A percentile compares a stretch with the other conserved stretches of the same genome.
Conservation (phyloP, 2,113 vertebrate genomes). For the Nanorana parkeri region DNA sequence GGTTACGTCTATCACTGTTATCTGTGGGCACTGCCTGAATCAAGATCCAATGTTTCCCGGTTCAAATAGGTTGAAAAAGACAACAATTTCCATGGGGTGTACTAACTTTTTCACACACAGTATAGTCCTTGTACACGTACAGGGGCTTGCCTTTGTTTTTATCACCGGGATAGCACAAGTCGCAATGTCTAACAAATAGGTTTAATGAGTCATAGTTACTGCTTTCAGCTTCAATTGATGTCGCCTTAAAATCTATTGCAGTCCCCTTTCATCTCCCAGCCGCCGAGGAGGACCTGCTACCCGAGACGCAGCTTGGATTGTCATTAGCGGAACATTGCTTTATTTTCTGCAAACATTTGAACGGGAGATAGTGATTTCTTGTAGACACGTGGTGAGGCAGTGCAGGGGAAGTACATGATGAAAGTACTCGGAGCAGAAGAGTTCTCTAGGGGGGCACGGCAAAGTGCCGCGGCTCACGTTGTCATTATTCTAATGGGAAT, state of each 20-base stretch:
- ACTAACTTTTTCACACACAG: too few relatives aligned
- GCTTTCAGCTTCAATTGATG: not conserved
- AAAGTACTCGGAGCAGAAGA: not conserved
- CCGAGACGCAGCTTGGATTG: not conserved
- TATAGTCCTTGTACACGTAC: too few relatives aligned
- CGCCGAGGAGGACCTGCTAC: not conserved
- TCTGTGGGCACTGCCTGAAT: too few relatives aligned
- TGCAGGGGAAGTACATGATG: not conserved
- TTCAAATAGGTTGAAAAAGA: too few relatives aligned
- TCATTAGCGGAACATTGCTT: not conserved
- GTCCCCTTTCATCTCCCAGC: not conserved
- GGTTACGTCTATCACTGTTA: too few relatives aligned
- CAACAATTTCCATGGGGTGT: too few relatives aligned
- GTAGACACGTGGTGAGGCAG: not conserved
- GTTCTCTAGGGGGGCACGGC: not conserved
- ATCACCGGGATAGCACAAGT: not conserved
- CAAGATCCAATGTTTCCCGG: too few relatives aligned
- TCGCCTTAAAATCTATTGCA: not conserved
- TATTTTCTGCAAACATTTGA: conserved; percentile 6
- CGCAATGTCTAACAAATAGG: not conserved
- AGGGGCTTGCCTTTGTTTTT: too few relatives aligned
- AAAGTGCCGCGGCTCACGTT: not conserved
- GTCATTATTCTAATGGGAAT: conserved; percentile 61
- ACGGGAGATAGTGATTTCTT: conserved; percentile 1
- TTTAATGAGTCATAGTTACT: conserved; percentile 14